Conservation (phyloP, 2,797 vertebrate genomes). For the Anniella stebbinsi region DNA sequence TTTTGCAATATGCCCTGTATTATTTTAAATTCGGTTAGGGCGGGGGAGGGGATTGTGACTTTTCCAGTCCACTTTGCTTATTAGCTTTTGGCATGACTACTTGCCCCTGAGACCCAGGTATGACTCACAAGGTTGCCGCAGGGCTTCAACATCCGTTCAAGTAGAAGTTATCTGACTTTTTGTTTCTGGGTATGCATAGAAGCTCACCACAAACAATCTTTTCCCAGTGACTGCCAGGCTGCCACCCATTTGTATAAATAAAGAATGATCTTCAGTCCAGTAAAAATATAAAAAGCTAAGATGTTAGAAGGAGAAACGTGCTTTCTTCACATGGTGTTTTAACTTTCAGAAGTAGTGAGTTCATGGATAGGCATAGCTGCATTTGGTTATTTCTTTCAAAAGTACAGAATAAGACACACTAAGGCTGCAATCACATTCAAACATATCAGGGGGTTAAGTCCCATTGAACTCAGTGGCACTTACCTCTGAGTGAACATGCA, state of each 20-base stretch:
- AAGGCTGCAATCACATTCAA: no score
- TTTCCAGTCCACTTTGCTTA: slow-evolving; percentile 11
- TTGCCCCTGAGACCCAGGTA: slow-evolving; percentile 28
- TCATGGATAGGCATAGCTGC: neutral
- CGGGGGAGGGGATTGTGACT: neutral
- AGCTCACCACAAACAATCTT: slow-evolving; percentile 2
- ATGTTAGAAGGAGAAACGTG: neutral
- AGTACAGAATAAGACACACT: neutral
- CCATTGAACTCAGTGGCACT: no score
- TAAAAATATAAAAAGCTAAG: slow-evolving; percentile 28
- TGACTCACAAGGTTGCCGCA: slow-evolving; percentile 51
- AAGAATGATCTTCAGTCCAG: slow-evolving; percentile 9
- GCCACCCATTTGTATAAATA: neutral
- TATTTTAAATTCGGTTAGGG: neutral
- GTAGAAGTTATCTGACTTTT: slow-evolving; percentile 18
- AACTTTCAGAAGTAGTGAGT: slow-evolving; percentile 1
- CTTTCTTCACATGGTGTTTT: neutral
- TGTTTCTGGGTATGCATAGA: slow-evolving; percentile 30
- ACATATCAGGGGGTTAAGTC: no score
- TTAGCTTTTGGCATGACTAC: slow-evolving; percentile 47
- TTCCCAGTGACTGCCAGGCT: slow-evolving; percentile 13
- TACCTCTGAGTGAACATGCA: neutral
- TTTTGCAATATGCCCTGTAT: neutral
- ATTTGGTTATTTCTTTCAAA: neutral
- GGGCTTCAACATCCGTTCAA: slow-evolving; percentile 43